phyloP scores from a whole-genome alignment of 1,140 invertebrate species.

The Solenopsis fugax region DNA sequence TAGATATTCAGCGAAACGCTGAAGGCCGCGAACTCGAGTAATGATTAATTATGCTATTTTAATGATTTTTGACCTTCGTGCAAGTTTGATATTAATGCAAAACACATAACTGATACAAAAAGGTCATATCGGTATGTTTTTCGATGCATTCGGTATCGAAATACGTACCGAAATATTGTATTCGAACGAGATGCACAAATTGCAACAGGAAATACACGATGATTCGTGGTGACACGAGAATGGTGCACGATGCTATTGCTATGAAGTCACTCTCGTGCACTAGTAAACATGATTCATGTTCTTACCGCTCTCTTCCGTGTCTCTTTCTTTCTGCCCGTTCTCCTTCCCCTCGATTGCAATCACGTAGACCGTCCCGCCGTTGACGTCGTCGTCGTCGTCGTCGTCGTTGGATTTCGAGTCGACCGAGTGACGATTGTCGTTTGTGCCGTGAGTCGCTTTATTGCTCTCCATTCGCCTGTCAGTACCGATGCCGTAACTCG shows the following conservation, averaged over 20 bases:
- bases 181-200: neutral
- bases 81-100: neutral
- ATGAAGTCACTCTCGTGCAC: neutral
- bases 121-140: neutral
- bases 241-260: neutral
- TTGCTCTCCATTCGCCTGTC: slow-evolving; percentile 64
- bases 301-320: slow-evolving; percentile 72
- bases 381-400: slow-evolving; percentile 44
- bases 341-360: slow-evolving; percentile 76
- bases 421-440: slow-evolving; percentile 46
- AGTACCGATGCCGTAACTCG: slow-evolving; percentile 72
- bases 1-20: neutral
- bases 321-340: slow-evolving; percentile 77
- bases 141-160: neutral
- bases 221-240: neutral
- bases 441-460: slow-evolving; percentile 62
- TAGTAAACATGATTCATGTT: slow-evolving; percentile 20
- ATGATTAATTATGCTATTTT: slow-evolving; percentile 17
- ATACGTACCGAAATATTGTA: neutral
- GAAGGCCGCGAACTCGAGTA: neutral
- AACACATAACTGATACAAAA: neutral
- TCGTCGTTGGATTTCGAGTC: slow-evolving; percentile 52
- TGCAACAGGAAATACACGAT: neutral
- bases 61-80: neutral
- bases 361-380: slow-evolving; percentile 79